Conservation (phyloP, 2,113 vertebrate species). For the Rallus limicola region DNA sequence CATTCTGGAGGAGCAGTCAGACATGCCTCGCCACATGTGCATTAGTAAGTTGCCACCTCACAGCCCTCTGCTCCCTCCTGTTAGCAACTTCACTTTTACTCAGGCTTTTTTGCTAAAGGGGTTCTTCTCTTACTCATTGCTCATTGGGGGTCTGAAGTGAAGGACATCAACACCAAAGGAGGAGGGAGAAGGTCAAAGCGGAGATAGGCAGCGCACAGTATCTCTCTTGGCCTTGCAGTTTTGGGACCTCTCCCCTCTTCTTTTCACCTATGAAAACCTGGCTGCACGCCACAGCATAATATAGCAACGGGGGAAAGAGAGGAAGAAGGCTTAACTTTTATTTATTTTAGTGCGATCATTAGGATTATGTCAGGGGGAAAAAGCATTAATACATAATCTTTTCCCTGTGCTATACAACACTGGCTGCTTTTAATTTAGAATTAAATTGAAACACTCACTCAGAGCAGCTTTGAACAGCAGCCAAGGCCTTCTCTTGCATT, state of each 20-base stretch:
- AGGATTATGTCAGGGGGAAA: slow-evolving; percentile 87
- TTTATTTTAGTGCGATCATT: slow-evolving; percentile 91
- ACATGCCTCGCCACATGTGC: rapidly evolving
- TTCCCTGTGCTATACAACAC: slow-evolving; percentile 78
- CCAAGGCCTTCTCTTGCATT: slow-evolving; percentile 83
- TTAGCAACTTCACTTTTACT: neutral
- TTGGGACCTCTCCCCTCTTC: slow-evolving; percentile 36
- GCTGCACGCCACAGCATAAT: slow-evolving; percentile 63
- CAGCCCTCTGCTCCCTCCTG: neutral
- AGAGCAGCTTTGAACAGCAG: slow-evolving; percentile 87
- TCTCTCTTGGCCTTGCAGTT: slow-evolving; percentile 23
- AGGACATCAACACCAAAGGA: neutral
- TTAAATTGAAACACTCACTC: slow-evolving; percentile 84
- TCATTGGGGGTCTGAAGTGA: neutral
- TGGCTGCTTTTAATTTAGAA: slow-evolving; percentile 86
- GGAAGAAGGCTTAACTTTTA: slow-evolving; percentile 78
- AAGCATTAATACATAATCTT: slow-evolving; percentile 88
- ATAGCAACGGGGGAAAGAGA: slow-evolving; percentile 52
- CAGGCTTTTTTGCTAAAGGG: neutral
- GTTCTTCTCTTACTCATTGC: neutral
- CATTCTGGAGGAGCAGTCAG: neutral
- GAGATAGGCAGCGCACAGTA: neutral
- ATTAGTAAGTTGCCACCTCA: neutral
- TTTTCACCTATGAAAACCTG: slow-evolving; percentile 64
- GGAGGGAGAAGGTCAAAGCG: neutral